Conservation (phyloP, 2,888 invertebrate species). For the Rugalucina vietnamica region DNA sequence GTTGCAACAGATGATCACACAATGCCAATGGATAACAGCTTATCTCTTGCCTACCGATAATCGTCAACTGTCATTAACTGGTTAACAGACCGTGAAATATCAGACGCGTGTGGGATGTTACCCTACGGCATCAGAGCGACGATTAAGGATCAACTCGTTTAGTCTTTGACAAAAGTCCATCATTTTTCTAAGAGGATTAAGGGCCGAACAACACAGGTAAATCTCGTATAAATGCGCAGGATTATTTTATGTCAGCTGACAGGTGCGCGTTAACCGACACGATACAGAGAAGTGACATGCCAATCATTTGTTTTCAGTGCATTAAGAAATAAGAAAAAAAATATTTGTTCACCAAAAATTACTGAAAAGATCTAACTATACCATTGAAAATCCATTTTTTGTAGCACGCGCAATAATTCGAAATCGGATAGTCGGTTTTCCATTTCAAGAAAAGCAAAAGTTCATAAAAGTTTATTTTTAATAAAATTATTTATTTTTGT, state of each 20-base stretch:
- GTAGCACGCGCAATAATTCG: neutral
- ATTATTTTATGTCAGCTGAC: no score
- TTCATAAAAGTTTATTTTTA: neutral
- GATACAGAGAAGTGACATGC: no score
- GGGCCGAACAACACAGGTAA: constrained; percentile 64
- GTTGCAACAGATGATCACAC: constrained; percentile 31
- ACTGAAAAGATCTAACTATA: no score
- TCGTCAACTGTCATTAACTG: neutral
- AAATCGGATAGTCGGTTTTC: neutral
- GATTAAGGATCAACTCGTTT: constrained; percentile 66
- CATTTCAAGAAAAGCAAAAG: constrained; percentile 5
- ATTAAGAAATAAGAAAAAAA: no score
- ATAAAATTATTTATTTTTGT: no score
- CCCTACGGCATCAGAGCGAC: constrained; percentile 54
- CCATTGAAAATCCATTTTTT: no score
- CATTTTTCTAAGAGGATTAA: constrained; percentile 79
- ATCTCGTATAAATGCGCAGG: no score
- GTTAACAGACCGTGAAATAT: neutral
- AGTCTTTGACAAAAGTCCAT: constrained; percentile 74
- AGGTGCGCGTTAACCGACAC: no score
- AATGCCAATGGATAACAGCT: neutral
- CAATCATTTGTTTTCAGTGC: no score
- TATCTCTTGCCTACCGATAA: neutral
- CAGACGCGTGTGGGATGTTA: constrained; percentile 36
- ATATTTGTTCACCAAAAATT: no score